Base-by-base conservation (phyloP, 1,140 invertebrate species). In the Euura saliciscinereae region DNA sequence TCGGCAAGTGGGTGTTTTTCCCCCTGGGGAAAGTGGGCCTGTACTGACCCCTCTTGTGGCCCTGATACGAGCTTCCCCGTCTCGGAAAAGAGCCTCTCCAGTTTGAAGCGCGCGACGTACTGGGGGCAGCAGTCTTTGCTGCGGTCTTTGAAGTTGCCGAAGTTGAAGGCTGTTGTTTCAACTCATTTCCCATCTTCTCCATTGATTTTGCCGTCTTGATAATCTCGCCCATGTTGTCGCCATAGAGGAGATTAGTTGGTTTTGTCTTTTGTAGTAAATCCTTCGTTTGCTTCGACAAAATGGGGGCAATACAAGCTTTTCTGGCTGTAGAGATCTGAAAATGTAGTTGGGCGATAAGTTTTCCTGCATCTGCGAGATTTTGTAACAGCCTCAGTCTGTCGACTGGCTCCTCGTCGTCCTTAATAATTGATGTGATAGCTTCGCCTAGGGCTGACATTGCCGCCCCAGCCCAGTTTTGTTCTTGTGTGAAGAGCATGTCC, bases 391-490 rank as follows among this genome's bases (percentile, higher is more conserved):
- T 71, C 44, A 66, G 44, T 43, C 75, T 42, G 6, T 59, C 42
- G 4, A 43, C 42, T 11, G 11, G 43, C 45, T 73, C 73, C 4
- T 51, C 69, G 42, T 7, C 10, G 5, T 71, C 51, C 0, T 69
- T 51, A 11, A 79, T 44, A 13, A 76, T 64, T 68, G 76, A 11
- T 2, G 76, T 74, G 1, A 79, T 71, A 59, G 72, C 75, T 10
- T 70, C 72, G 3, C 70, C 74, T 6, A 75, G 68, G 13, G 74
- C 65, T 11, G 69, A 67, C 11, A 75, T 28, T 5, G 71, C 72
- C 66, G 75, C 73, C 2, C 73, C 78, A 0, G 74, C 45, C 44
- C 72, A 76, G n/a, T 78, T 78, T 65, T 79, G 72, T 0, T 72
- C 76, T 4, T 70, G 42, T 0, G 66, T 6, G 13, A 77, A 79